These are phyloP conservation scores for Autographa pulchrina DNA, from an alignment of 2,888 invertebrate species.

Conservation along the genomic window DNA sequence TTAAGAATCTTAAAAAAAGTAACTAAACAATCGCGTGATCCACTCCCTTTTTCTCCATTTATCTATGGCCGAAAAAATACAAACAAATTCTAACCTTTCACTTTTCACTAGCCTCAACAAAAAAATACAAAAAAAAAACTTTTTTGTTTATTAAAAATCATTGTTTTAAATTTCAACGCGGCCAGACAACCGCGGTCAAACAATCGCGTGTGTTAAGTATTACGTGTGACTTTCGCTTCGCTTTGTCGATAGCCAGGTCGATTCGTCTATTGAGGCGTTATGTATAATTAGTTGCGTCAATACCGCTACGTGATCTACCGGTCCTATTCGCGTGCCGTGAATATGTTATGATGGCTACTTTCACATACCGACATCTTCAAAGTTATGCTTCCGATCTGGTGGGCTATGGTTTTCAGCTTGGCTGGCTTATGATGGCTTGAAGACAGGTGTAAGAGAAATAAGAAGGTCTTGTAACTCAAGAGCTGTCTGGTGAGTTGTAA, in stretches of 20 bases:
- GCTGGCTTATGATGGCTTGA: neutral
- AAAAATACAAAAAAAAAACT: neutral
- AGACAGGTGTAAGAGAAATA: neutral
- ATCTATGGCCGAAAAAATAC: neutral
- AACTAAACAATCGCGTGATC: neutral
- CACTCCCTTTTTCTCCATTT: neutral
- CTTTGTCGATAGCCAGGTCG: slow-evolving; percentile 64
- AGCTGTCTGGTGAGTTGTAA: neutral
- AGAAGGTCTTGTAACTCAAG: too few relatives aligned
- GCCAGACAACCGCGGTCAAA: slow-evolving; percentile 17
- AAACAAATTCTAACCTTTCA: neutral
- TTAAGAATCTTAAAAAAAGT: neutral
- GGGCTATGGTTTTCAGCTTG: slow-evolving; percentile 29
- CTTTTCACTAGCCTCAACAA: neutral
- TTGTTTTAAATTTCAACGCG: slow-evolving; percentile 28
- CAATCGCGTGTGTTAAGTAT: slow-evolving; percentile 62
- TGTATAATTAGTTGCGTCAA: slow-evolving; percentile 87
- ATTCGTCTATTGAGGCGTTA: slow-evolving; percentile 77
- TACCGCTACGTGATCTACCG: slow-evolving; percentile 81
- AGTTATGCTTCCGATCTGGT: slow-evolving; percentile 41
- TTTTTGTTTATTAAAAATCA: neutral
- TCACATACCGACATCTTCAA: slow-evolving; percentile 79
- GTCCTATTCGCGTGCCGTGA: slow-evolving; percentile 79
- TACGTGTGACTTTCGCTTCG: slow-evolving; percentile 81
- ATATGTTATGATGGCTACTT: slow-evolving; percentile 82